These are phyloP conservation scores for Charadrius vociferus DNA, from an alignment of 2,113 vertebrate species.

Conservation along the genomic window DNA sequence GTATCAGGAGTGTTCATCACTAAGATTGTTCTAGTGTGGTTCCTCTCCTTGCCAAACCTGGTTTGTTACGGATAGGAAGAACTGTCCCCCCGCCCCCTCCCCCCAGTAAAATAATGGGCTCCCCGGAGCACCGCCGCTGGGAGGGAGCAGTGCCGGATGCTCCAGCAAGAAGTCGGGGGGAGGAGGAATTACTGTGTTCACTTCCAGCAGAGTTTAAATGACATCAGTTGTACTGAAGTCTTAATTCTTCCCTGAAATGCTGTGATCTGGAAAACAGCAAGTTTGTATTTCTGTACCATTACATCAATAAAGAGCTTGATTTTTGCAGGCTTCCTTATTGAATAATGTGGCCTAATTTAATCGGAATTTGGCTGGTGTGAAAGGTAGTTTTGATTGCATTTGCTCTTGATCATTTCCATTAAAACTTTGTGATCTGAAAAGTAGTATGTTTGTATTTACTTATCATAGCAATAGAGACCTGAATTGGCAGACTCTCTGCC, in stretches of 20 bases:
- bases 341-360: conserved; percentile 30
- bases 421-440: conserved; percentile 35
- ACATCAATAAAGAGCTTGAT: neutral
- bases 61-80: neutral
- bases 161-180: neutral
- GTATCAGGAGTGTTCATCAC: neutral
- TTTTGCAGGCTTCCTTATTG: neutral
- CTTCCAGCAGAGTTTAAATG: neutral
- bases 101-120: too few relatives aligned
- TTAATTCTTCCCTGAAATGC: neutral
- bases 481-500: neutral
- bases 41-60: neutral
- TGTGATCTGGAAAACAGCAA: neutral
- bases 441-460: conserved; percentile 40
- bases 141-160: too few relatives aligned
- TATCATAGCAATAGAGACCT: neutral
- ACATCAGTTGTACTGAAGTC: neutral
- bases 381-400: conserved; percentile 7
- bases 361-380: neutral
- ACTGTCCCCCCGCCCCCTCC: too few relatives aligned
- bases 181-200: neutral
- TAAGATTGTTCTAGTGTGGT: neutral
- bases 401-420: conserved; percentile 23
- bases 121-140: too few relatives aligned
- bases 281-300: conserved; percentile 1